These are phyloP conservation scores for Limosa lapponica DNA, from an alignment of 2,797 vertebrate genomes.

Conservation along the genomic window DNA sequence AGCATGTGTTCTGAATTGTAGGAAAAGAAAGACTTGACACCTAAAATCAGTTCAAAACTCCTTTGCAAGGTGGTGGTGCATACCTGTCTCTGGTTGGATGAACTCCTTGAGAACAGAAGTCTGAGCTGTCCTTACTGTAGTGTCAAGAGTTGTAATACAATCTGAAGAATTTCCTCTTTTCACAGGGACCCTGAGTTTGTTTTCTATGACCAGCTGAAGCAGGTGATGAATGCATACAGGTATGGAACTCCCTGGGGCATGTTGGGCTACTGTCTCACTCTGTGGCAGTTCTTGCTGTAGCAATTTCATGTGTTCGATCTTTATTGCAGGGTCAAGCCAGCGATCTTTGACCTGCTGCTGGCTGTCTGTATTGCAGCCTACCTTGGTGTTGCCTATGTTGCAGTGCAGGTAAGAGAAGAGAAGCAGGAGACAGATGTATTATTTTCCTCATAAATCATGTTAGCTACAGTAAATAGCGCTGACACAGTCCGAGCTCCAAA, in stretches of 20 bases:
- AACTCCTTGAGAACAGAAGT: neutral
- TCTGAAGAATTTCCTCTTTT: neutral
- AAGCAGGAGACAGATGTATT: neutral
- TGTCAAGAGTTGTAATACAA: neutral
- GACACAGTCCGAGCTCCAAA: neutral
- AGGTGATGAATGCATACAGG: constrained; percentile 99
- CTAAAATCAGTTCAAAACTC: neutral
- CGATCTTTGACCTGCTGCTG: constrained; percentile 95
- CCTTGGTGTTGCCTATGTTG: constrained; percentile 91
- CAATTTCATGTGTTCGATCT: neutral
- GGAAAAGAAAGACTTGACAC: neutral
- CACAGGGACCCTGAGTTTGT: constrained; percentile 97
- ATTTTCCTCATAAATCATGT: neutral
- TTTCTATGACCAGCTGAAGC: constrained; percentile 98
- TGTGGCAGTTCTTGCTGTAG: neutral
- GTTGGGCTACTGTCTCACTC: neutral
- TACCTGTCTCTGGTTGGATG: neutral
- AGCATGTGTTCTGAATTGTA: neutral
- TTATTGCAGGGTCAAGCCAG: constrained; percentile 91
- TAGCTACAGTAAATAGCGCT: neutral
- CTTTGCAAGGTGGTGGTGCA: neutral
- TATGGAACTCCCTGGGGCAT: constrained; percentile 40
- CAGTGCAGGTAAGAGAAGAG: constrained; percentile 87
- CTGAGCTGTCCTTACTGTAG: neutral
- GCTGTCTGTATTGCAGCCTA: constrained; percentile 95